Conservation (phyloP, 2,113 vertebrate species). For the Rutilus rutilus region DNA sequence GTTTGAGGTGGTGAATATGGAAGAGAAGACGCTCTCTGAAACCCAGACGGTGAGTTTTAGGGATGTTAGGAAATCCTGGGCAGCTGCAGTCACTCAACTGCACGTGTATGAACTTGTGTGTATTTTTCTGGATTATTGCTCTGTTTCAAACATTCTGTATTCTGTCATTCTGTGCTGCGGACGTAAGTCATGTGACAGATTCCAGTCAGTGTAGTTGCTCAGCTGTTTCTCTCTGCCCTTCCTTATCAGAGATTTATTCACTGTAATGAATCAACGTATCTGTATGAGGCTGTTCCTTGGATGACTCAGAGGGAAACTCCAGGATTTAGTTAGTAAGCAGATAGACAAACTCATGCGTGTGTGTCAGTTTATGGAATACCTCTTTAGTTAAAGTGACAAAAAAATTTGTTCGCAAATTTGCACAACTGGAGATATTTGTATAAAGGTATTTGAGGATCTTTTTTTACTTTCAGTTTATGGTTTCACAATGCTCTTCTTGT, state of each 20-base stretch:
- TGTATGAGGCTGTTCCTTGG: slow-evolving; percentile 24
- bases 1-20: slow-evolving; percentile 82
- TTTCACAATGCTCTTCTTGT: background rate
- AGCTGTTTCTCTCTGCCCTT: background rate
- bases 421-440: background rate
- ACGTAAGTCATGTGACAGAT: background rate
- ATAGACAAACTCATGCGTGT: slow-evolving; percentile 7
- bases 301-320: slow-evolving; percentile 57
- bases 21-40: slow-evolving; percentile 73
- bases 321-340: slow-evolving; percentile 48
- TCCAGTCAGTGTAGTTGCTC: slow-evolving; percentile 28
- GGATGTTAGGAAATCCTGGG: slow-evolving; percentile 46
- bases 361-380: slow-evolving; percentile 1
- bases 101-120: background rate
- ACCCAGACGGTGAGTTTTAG: slow-evolving; percentile 75
- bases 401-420: background rate
- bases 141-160: background rate
- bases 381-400: slow-evolving; percentile 17
- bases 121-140: background rate
- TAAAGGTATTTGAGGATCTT: background rate
- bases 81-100: background rate
- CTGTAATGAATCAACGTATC: slow-evolving; percentile 42
- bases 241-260: slow-evolving; percentile 23
- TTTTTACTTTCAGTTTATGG: slow-evolving; percentile 13
- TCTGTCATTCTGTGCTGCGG: background rate